Evolutionary conservation across 2,888 invertebrate species (phyloP).

Genomic region (Molorchus minor): DNA sequence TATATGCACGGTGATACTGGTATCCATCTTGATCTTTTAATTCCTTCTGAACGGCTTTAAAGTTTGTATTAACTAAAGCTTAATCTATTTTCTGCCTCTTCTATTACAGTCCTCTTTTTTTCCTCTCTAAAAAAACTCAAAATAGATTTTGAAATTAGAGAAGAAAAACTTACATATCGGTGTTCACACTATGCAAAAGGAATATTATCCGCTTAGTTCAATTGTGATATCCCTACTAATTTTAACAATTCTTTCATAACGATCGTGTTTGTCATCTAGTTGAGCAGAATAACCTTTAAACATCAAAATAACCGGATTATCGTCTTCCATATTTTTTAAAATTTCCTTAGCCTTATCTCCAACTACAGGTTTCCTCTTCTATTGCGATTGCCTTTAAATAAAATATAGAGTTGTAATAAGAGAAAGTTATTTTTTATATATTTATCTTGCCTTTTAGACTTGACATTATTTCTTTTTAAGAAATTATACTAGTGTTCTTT

Average conservation of each 20-base stretch:
- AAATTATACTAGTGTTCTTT: no score
- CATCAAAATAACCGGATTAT: slow-evolving; percentile 67
- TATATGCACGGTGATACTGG: slow-evolving; percentile 74
- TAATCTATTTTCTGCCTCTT: slow-evolving; percentile 75
- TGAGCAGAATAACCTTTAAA: slow-evolving; percentile 73
- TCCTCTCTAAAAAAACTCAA: no score
- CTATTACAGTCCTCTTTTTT: slow-evolving; percentile 65
- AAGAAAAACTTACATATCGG: slow-evolving; percentile 55
- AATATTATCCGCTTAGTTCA: slow-evolving; percentile 90
- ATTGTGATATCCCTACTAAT: slow-evolving; percentile 85
- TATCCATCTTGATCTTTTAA: slow-evolving; percentile 76
- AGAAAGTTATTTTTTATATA: no score
- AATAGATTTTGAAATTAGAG: not conserved
- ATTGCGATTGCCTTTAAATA: slow-evolving; percentile 35
- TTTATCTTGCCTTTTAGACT: no score
- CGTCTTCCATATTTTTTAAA: slow-evolving; percentile 62
- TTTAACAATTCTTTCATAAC: slow-evolving; percentile 84
- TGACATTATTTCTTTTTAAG: no score
- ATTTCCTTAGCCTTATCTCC: slow-evolving; percentile 63
- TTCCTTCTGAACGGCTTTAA: slow-evolving; percentile 77
- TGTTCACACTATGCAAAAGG: slow-evolving; percentile 77
- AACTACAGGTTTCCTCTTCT: slow-evolving; percentile 49
- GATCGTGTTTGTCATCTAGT: slow-evolving; percentile 82
- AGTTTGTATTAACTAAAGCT: slow-evolving; percentile 69
- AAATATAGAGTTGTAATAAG: slow-evolving; percentile 13